These are phyloP conservation scores for Protosalanx chinensis DNA, from an alignment of 2,797 vertebrate species.

Conservation along the genomic window DNA sequence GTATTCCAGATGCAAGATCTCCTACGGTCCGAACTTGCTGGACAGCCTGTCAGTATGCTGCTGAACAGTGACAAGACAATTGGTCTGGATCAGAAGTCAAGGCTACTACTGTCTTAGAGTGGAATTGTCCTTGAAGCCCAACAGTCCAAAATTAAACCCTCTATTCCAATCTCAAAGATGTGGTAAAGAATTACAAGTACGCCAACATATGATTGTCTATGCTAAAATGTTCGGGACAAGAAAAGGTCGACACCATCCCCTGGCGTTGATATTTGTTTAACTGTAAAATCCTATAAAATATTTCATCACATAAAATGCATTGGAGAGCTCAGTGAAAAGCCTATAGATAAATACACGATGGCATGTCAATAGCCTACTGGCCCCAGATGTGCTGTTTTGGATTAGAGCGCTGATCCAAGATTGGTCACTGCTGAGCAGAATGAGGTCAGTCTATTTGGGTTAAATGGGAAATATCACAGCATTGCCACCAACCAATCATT, in stretches of 20 bases:
- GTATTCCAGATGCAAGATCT: conserved; percentile 63
- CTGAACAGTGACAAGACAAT: conserved; percentile 53
- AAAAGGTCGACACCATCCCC: not conserved
- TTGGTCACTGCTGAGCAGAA: conserved; percentile 41
- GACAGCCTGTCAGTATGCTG: conserved; percentile 31
- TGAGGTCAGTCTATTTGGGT: conserved; percentile 56
- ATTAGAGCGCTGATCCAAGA: conserved; percentile 59
- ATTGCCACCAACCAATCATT: not conserved
- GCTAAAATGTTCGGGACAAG: not conserved
- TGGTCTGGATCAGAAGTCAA: conserved; percentile 11
- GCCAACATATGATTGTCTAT: not conserved
- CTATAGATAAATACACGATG: not conserved
- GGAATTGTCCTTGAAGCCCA: not conserved
- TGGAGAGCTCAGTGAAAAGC: not conserved
- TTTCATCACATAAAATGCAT: not conserved
- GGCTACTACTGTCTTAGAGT: not conserved
- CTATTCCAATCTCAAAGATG: conserved; percentile 24
- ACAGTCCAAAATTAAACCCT: not conserved
- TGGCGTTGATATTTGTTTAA: not conserved
- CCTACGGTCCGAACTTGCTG: conserved; percentile 45
- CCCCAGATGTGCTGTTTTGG: conserved; percentile 59
- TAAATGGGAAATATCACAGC: conserved; percentile 35
- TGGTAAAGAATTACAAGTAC: not conserved
- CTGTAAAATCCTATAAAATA: not conserved
- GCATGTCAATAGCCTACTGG: conserved; percentile 16